phyloP scores from a whole-genome alignment of 1,140 invertebrate species.

The Platorchestia sp. region DNA sequence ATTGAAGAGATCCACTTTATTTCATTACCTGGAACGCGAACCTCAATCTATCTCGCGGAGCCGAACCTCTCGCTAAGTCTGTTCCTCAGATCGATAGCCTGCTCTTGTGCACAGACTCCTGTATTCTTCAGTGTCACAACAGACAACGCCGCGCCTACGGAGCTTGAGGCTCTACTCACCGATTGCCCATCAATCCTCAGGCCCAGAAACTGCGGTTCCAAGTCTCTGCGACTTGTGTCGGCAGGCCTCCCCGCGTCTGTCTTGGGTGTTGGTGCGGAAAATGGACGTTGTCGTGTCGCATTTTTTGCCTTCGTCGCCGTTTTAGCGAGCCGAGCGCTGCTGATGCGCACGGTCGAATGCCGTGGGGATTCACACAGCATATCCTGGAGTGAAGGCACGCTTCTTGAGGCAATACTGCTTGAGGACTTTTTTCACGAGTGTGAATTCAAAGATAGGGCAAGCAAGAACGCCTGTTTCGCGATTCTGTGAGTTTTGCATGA shows the following conservation, averaged over 20 bases:
- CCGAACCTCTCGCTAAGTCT: background rate
- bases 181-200: conserved; percentile 48
- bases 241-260: background rate
- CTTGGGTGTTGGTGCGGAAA: conserved; percentile 25
- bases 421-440: too few relatives aligned
- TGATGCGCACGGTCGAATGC: background rate
- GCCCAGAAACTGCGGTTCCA: background rate
- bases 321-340: background rate
- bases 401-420: too few relatives aligned
- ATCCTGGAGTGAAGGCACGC: too few relatives aligned
- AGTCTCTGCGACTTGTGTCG: background rate
- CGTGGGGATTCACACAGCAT: background rate
- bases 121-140: conserved; percentile 19
- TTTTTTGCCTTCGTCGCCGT: background rate
- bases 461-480: too few relatives aligned
- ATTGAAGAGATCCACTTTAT: background rate
- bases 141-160: background rate
- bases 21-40: background rate
- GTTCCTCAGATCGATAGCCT: background rate
- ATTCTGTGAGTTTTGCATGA: too few relatives aligned
- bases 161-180: conserved; percentile 22
- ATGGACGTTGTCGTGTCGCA: background rate
- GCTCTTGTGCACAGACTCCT: background rate
- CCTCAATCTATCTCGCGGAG: background rate
- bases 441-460: too few relatives aligned